Evolutionary conservation across 64 coral and sea anemone species (phyloP), one percentile per base, ranked within the genome.

Genomic region (Platygyra sinensis): DNA sequence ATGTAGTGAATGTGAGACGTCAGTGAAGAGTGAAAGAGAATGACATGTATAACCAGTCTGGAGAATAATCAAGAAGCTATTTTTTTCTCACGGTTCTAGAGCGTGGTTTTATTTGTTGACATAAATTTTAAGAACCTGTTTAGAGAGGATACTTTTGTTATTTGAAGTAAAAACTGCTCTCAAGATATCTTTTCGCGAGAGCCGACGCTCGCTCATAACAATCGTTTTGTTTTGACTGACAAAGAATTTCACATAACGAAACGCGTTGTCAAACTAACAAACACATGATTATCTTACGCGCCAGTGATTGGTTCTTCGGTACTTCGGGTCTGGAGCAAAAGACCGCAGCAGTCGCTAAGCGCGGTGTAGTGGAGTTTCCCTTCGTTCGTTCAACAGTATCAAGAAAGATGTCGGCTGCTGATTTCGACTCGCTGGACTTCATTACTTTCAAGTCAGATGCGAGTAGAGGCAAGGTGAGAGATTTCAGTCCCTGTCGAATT

Each of bases 201-300:
- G 10, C 77, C 27, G 77, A 13, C 32, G 59, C 31, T 69, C 31
- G 14, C 39, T 60, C 52, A 19, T 55, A 51, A 8, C 15, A 16
- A 24, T 5, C 25, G 42, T 46, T 20, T 85, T 85, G 81, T 85
- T 85, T 85, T 71, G 81, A 72, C 81, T 22, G 62, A 15, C 62
- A 69, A 85, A 85, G 81, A 85, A 85, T 85, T 72, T n/a, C 62
- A 5, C 36, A 51, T 29, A n/a, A 60, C 80, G 31, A 19, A 72
- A 29, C 83, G 72, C 72, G 1, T 84, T 91, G 89, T 75, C 89
- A 74, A 52, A 90, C 33, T 64, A 76, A 91, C 89, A 91, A 91
- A 92, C 73, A 72, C 13, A 32, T 87, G 75, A 92, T 92, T 92
- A 92, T 78, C 39, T 78, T 87, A 73, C 83, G 54, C 38, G 18